Evolutionary conservation across 2,113 vertebrate genomes (phyloP), one percentile per base, ranked within the genome.

Genomic region (Oncorhynchus nerka): DNA sequence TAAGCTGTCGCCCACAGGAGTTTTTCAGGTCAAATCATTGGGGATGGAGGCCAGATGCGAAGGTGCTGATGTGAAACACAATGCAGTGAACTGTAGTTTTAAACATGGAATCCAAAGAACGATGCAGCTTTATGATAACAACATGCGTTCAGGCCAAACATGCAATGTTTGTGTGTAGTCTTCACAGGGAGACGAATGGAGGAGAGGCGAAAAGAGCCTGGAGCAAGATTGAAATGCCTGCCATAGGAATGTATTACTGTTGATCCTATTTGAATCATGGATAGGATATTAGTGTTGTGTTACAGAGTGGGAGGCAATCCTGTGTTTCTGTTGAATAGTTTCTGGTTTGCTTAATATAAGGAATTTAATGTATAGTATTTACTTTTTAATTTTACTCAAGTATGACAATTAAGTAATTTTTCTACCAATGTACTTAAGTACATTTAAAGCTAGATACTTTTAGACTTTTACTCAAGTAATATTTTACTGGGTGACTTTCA

Each of bases 101-200:
- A 68, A 68, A 68, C 39, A 68, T 68, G 67, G 67, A 68, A 34
- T 39, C 67, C 15, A 24, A 19, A 39, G 4, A 68, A 68, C 32
- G 45, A 34, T 39, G 67, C 9, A 32, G 16, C 20, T 30, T 67
- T 26, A 67, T 32, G 65, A 67, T 67, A 67, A 67, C 39, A 39
- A 39, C 65, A 67, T 67, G 19, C 1, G 39, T 45, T 45, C 39
- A 11, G 4, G 26, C 9, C 22, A 65, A 65, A 65, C 22, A 28
- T 9, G 20, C 26, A 15, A 5, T 34, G 34, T 34, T 34, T 28
- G 32, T 48, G 11, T 69, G 4, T n/a, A 28, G 30, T 24, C 39
- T 11, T 45, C 39, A 45, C 39, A 45, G 39, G 16, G 16, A 30
- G 28, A 15, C 7, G n/a, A 69, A n/a, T 69, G n/a, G 32, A 19